Percentiles rank a stretch among this genome's conserved stretches.
These are phyloP conservation scores for Caerostris extrusa DNA, from an alignment of 1,140 invertebrate genomes.

Conservation along the genomic window DNA sequence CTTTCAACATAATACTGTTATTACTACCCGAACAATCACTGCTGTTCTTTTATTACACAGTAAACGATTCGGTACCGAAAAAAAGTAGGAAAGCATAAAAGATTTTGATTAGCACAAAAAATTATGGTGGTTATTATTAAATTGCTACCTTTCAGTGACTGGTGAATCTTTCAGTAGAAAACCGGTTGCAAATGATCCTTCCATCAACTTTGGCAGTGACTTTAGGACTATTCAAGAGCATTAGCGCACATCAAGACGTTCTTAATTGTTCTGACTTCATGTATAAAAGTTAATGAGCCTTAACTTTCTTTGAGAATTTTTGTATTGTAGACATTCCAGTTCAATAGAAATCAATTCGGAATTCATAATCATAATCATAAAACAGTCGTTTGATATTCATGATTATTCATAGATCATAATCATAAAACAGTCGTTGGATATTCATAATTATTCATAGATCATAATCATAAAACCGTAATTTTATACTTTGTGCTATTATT, in stretches of 20 bases:
- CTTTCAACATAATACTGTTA: neutral
- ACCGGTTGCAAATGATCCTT: neutral
- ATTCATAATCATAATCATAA: too few species aligned
- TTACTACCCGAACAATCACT: conserved; percentile 18
- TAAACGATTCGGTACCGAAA: neutral
- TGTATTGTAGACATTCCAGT: too few species aligned
- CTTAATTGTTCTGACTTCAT: neutral
- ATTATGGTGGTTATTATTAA: conserved; percentile 22
- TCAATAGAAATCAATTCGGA: too few species aligned
- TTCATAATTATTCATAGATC: too few species aligned
- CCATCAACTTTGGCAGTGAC: neutral
- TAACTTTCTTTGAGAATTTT: neutral
- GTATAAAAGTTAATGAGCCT: neutral
- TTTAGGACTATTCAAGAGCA: neutral
- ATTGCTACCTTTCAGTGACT: conserved; percentile 12
- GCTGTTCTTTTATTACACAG: neutral
- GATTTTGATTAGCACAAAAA: conserved; percentile 14
- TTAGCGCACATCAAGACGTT: neutral
- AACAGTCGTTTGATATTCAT: too few species aligned
- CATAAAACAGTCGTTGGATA: too few species aligned
- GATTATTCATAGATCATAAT: too few species aligned
- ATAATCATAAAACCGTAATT: too few species aligned
- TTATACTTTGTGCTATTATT: too few species aligned
- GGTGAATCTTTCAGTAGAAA: neutral
- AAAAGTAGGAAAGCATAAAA: neutral